Conservation (phyloP, 1,140 invertebrate genomes). For the Procambarus clarkii region DNA sequence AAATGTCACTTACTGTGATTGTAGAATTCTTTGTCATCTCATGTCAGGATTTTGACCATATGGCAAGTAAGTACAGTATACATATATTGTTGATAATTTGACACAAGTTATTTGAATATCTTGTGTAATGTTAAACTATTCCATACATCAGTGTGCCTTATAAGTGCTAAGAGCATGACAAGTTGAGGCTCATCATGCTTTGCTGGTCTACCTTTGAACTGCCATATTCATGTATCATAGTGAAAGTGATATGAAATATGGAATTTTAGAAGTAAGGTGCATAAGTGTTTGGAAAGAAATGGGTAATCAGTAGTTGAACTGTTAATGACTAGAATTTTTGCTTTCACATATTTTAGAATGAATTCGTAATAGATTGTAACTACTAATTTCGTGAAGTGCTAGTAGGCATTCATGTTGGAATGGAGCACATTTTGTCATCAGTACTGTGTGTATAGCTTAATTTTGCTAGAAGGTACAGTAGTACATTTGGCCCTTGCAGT, state of each 20-base stretch:
- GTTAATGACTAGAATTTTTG: too few species aligned
- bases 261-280: background rate
- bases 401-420: background rate
- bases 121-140: conserved; percentile 1
- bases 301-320: background rate
- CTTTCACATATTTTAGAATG: background rate
- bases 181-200: background rate
- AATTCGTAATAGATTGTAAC: background rate
- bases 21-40: background rate
- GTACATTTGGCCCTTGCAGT: background rate
- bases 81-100: background rate
- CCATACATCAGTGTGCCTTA: conserved; percentile 10
- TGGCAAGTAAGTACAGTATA: background rate
- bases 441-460: too few species aligned
- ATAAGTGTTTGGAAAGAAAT: background rate
- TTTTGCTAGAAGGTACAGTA: background rate
- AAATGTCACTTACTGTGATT: too few species aligned
- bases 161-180: background rate
- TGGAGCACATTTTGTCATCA: background rate
- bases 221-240: background rate
- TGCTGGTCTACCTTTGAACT: background rate
- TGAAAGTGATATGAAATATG: background rate
- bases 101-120: background rate
- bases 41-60: background rate
- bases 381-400: background rate